Evolutionary conservation across 53 echinoderm and acorn worm genomes (phyloP).

Genomic region (Actinopyga echinites): DNA sequence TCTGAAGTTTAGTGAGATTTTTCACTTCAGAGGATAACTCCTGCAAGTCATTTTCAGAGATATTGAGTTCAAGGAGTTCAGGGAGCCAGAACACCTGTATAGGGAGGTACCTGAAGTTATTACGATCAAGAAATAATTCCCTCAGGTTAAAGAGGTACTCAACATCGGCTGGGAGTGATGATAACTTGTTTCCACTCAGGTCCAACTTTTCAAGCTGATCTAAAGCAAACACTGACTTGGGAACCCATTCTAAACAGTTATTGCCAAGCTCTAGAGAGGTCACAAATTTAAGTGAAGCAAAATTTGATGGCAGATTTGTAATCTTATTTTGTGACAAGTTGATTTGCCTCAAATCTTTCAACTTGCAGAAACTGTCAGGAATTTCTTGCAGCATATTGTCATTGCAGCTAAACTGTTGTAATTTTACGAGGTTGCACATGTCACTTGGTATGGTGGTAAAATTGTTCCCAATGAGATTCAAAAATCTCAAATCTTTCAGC

Average conservation of each 20-base stretch:
- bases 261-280: constrained; percentile 66
- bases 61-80: constrained; percentile 78
- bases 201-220: constrained; percentile 79
- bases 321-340: constrained; percentile 73
- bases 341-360: constrained; percentile 49
- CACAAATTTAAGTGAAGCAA: constrained; percentile 60
- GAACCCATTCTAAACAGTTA: constrained; percentile 73
- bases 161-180: constrained; percentile 82
- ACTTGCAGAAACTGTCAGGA: constrained; percentile 57
- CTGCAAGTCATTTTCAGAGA: constrained; percentile 73
- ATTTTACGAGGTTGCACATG: constrained; percentile 35
- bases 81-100: constrained; percentile 96
- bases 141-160: constrained; percentile 87
- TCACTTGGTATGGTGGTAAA: constrained; percentile 46
- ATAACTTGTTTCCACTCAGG: constrained; percentile 81
- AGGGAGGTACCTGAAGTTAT: constrained; percentile 79
- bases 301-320: constrained; percentile 61
- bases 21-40: constrained; percentile 81
- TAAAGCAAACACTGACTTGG: constrained; percentile 77
- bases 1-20: constrained; percentile 69
- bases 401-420: constrained; percentile 64
- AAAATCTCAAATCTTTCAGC: constrained; percentile 46
- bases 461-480: constrained; percentile 78
- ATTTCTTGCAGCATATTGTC: constrained; percentile 65
- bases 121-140: constrained; percentile 71